Base-by-base conservation (phyloP, 2,888 invertebrate genomes). In the Eupithecia insigniata region DNA sequence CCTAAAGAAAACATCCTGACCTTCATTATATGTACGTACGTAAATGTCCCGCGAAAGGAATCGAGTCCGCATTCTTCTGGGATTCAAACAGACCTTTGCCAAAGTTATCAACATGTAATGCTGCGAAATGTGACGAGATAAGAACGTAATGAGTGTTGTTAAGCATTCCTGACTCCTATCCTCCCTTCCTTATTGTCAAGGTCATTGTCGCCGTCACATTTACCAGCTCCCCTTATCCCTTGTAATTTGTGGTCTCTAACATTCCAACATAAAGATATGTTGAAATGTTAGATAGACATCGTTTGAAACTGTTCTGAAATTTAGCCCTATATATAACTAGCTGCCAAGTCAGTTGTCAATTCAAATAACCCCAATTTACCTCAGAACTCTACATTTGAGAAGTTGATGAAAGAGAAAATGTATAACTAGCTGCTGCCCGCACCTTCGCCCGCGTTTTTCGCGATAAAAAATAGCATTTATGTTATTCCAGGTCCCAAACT, bases 231-330 rank as follows among this genome's bases (percentile, higher is more conserved):
- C 36, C 39, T 39, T 14, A 14, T 16, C 36, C 66, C 66, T 18
- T 8, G 69, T 62, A 69, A 66, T 67, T 69, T 69, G 69, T 39
- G 70, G 60, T 64, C 22, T 12, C n/a, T 3, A 26, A 39, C 64
- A 64, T 64, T 64, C 36, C 36, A 14, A 64, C 34, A 12, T 18
- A 16, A n/a, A n/a, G n/a, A n/a, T n/a, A n/a, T n/a, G n/a, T n/a
- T n/a, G n/a, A n/a, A n/a, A n/a, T n/a, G n/a, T n/a, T n/a, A n/a
- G n/a, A n/a, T n/a, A n/a, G n/a, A n/a, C n/a, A n/a, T 7, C 5
- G 26, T 39, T 16, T 64, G 36, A 36, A 64, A 64, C 30, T 14
- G 12, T 26, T 55, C 26, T 10, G 3, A 51, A 51, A 22, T 51
- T 10, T 51, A 51, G 22, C 26, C n/a, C n/a, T n/a, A n/a, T n/a